Conservation (phyloP, 2,888 invertebrate species). For the Mongoloraphidia duomilia region DNA sequence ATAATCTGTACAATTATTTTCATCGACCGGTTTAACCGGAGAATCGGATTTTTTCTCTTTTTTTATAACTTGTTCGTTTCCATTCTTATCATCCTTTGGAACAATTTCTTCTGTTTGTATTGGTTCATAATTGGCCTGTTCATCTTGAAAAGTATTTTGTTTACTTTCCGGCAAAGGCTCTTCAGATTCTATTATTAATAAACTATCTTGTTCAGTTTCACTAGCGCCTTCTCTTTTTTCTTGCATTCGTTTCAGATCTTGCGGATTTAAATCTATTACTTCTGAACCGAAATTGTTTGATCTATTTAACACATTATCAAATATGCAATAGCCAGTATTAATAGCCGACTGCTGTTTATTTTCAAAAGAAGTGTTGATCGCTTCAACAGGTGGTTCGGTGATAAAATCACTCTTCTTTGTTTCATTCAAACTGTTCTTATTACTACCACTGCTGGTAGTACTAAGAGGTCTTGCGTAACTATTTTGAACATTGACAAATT, state of each 20-base stretch:
- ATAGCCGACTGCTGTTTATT: constrained; percentile 16
- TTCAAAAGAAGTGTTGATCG: constrained; percentile 25
- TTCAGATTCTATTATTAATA: constrained; percentile 36
- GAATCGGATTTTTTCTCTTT: constrained; percentile 8
- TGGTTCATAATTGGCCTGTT: constrained; percentile 17
- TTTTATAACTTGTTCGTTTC: constrained; percentile 3
- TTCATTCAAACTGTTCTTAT: no score
- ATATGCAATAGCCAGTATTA: constrained; percentile 26
- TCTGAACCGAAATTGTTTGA: constrained; percentile 20
- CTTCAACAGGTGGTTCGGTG: constrained; percentile 9
- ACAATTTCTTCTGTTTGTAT: constrained; percentile 11
- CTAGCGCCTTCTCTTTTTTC: constrained; percentile 20
- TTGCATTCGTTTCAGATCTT: constrained; percentile 22
- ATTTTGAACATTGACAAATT: constrained; percentile 39
- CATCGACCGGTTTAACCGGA: constrained; percentile 5
- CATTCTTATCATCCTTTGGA: constrained; percentile 3
- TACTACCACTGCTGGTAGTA: no score
- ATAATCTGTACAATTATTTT: constrained; percentile 26
- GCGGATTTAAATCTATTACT: constrained; percentile 22
- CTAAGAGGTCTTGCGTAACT: constrained; percentile 1
- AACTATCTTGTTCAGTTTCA: constrained; percentile 44
- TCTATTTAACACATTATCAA: constrained; percentile 17
- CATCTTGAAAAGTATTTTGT: constrained; percentile 33
- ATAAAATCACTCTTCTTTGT: no score
- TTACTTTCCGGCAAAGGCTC: constrained; percentile 34